Base-by-base conservation (phyloP, 2,888 invertebrate genomes). In the Melinopterus prodromus region DNA sequence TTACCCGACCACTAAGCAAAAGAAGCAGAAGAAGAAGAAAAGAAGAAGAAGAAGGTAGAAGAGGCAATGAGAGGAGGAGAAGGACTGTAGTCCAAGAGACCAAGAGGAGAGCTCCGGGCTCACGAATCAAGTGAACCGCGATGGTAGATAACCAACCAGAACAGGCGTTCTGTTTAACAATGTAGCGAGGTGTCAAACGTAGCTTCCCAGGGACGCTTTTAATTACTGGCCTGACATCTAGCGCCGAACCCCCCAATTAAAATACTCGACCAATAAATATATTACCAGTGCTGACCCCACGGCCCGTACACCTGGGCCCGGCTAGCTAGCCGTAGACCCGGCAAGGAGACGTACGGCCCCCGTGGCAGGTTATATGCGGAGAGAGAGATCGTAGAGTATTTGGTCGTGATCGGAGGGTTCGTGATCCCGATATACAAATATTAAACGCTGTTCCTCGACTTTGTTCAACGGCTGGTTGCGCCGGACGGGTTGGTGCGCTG, bases 181-280 rank as follows among this genome's bases (percentile, higher is more conserved):
- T 88, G 88, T 88, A 88, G 87, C 84, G 86, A 89, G 89, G 89
- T 89, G 89, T 89, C 89, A 89, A 88, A 89, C 86, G 85, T 85
- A 86, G 87, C 88, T 88, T 88, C 88, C 87, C 88, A 86, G 86
- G 86, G 86, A 86, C 87, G 86, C 88, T 88, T 89, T 89, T 89
- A 89, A 89, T 89, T 89, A 89, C 87, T 86, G 84, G 85, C 85
- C 88, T 88, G 88, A 88, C 88, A 88, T 88, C 87, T 87, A 87
- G 87, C 88, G 86, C 87, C 88, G 86, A 88, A 87, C 88, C 87
- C 87, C 86, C 88, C 88, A 88, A 88, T 88, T 88, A 88, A 89
- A 89, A 88, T 88, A 86, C 87, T 86, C 85, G 85, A 84, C 86
- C 87, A 87, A 88, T 88, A 88, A 88, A 88, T 88, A 88, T 86